Base-by-base conservation (phyloP, 2,113 vertebrate genomes). In the Triplophysa rosa region DNA sequence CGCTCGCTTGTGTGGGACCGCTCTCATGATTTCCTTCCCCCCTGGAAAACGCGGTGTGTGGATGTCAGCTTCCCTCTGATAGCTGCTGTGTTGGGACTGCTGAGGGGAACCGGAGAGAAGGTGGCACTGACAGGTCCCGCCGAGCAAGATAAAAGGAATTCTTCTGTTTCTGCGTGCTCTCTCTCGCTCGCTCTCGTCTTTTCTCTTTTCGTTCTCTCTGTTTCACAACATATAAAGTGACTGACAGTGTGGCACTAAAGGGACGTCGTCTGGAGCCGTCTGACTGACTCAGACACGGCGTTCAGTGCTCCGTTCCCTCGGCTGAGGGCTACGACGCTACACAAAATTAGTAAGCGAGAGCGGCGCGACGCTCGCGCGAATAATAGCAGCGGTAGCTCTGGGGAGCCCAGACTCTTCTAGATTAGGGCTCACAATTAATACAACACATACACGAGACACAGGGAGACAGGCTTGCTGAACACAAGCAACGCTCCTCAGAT, bases 71-170 rank as follows among this genome's bases (percentile, higher is more conserved):
- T 80, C 56, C 79, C 85, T 86, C 65, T 84, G 81, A 80, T 83
- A 84, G 70, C 85, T 81, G 76, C 78, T 83, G 80, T 84, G 80
- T 81, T 80, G 69, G 42, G 77, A 76, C 82, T 87, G 82, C 77
- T 87, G 71, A 52, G 49, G 85, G 77, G 69, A 77, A 84, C 67
- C 67, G 77, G 81, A 69, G 83, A 81, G 73, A 67, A 81, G 81
- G 82, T 84, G 79, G 79, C 81, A 78, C 70, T 87, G 84, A 88
- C 87, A 88, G 85, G 82, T 85, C 85, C 87, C 80, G 77, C 74
- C 80, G 70, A 83, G 80, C 73, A 33, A 77, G 82, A 87, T 87
- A 79, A 87, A 88, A 88, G 83, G 77, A 65, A 67, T 73, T 77
- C 45, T 81, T 71, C 77, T 23, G 71, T 79, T 82, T 78, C 56